Conservation (phyloP, 2,888 invertebrate genomes). For the Sphaeridia pumilis region DNA sequence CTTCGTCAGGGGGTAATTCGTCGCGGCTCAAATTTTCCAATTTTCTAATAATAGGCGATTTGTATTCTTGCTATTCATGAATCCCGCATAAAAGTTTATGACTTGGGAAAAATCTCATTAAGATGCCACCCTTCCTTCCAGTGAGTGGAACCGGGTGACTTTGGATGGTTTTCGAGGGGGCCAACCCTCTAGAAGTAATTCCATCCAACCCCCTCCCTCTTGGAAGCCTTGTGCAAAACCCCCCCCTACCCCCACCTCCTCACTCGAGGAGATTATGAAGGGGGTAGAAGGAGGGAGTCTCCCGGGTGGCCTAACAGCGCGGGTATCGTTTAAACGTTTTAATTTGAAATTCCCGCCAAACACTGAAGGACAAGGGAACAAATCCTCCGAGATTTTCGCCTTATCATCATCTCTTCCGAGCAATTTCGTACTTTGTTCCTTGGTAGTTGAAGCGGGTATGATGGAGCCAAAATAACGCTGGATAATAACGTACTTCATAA, state of each 20-base stretch:
- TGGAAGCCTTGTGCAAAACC: background rate
- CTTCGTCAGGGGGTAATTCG: background rate
- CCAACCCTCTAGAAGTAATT: background rate
- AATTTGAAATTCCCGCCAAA: too few species aligned
- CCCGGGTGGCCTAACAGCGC: too few species aligned
- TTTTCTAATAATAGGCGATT: background rate
- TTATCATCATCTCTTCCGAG: too few species aligned
- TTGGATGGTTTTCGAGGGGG: background rate
- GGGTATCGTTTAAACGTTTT: too few species aligned
- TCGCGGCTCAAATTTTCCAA: background rate
- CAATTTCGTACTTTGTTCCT: background rate
- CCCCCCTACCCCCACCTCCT: background rate
- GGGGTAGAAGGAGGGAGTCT: too few species aligned
- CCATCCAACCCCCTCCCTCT: background rate
- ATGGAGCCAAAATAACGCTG: background rate
- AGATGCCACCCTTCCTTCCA: background rate
- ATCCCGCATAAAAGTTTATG: slow-evolving; percentile 3
- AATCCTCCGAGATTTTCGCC: background rate
- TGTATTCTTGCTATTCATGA: slow-evolving; percentile 2
- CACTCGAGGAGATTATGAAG: too few species aligned
- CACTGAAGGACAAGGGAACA: too few species aligned
- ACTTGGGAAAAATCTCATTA: slow-evolving; percentile 3
- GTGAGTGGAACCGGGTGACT: background rate
- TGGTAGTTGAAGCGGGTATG: background rate
- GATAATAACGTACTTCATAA: background rate